phyloP scores from a whole-genome alignment of 2,797 vertebrate genomes.

The Heterohyrax brucei region DNA sequence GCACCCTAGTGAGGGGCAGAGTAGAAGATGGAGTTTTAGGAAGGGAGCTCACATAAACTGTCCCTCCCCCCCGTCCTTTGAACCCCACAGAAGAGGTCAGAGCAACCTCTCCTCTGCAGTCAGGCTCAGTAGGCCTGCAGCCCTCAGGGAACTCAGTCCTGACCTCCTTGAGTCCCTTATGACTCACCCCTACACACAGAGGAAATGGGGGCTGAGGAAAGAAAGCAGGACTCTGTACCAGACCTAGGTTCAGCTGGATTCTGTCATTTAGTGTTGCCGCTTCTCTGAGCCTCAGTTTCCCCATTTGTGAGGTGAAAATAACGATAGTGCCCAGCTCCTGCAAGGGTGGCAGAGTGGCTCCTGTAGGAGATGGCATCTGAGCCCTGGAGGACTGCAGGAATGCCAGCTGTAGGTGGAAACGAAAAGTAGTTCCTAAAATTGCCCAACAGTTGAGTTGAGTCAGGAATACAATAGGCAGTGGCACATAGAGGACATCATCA shows the following conservation, averaged over 20 bases:
- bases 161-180: not conserved
- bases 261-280: not conserved
- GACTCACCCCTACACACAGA: not conserved
- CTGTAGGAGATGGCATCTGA: not conserved
- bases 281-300: not conserved
- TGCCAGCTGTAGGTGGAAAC: not conserved
- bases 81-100: not conserved
- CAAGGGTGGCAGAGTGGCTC: not conserved
- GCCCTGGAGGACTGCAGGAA: not conserved
- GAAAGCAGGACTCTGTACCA: not conserved
- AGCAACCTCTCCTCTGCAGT: not conserved
- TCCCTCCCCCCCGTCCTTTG: not conserved
- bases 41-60: not conserved
- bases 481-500: no score
- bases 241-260: not conserved
- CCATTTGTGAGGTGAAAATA: not conserved
- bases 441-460: not conserved
- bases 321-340: not conserved
- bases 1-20: not conserved
- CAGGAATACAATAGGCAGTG: not conserved
- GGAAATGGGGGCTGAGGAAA: not conserved
- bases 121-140: no score
- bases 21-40: not conserved
- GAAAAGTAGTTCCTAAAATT: not conserved
- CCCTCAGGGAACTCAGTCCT: not conserved